phyloP scores from a whole-genome alignment of 2,113 vertebrate species.

The Casuarius casuarius region DNA sequence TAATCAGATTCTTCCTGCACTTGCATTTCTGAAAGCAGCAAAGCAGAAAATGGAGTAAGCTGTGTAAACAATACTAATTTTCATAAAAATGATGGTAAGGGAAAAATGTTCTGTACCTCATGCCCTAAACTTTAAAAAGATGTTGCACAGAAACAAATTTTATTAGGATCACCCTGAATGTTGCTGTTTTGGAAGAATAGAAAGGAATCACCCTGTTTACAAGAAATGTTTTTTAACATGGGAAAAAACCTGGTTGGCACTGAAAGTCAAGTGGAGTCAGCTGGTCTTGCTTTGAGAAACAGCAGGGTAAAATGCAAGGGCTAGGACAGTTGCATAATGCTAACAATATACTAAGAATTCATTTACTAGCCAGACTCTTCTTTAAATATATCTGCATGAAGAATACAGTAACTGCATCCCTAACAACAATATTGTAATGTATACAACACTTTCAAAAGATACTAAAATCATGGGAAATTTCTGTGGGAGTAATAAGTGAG shows the following conservation, averaged over 20 bases:
- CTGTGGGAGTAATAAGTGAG: background rate
- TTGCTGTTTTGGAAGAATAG: background rate
- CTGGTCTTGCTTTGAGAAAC: background rate
- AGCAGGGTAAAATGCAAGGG: background rate
- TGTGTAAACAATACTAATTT: background rate
- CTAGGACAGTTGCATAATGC: background rate
- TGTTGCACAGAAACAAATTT: background rate
- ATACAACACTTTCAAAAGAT: background rate
- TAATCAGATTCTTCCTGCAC: background rate
- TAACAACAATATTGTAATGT: background rate
- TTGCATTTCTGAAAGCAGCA: background rate
- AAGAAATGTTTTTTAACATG: background rate
- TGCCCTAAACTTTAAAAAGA: background rate
- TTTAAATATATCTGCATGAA: background rate
- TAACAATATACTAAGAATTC: background rate
- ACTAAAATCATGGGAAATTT: background rate
- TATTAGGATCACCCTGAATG: background rate
- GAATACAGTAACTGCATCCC: background rate
- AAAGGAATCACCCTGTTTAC: background rate
- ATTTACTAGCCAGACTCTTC: background rate
- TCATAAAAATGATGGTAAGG: background rate
- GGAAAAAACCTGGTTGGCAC: background rate
- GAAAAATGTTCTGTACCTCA: background rate
- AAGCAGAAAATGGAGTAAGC: background rate
- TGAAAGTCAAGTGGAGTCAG: background rate